Evolutionary conservation across 2,797 vertebrate species (phyloP).

Genomic region (Macrochelys suwanniensis): DNA sequence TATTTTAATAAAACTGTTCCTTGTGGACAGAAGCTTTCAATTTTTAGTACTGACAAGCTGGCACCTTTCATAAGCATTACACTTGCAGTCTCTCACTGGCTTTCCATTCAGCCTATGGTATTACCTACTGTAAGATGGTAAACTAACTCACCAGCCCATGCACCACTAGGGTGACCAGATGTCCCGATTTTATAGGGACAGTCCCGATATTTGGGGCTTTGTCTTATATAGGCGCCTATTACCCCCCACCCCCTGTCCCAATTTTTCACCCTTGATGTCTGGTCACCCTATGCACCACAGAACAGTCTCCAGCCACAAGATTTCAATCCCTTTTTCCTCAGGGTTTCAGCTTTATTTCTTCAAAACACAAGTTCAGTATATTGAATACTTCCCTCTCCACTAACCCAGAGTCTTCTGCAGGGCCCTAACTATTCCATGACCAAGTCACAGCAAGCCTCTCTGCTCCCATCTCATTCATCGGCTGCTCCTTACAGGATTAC

Average conservation of each 20-base stretch:
- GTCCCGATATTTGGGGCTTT: too few species aligned
- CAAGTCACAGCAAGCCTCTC: background rate
- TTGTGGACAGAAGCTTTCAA: background rate
- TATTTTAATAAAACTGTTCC: background rate
- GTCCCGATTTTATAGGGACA: too few species aligned
- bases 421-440: background rate
- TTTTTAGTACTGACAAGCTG: background rate
- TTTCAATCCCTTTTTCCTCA: background rate
- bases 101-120: background rate
- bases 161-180: background rate
- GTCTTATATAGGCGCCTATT: too few species aligned
- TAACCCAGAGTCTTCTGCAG: background rate
- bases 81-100: background rate
- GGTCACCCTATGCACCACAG: background rate
- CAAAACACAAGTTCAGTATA: background rate
- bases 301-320: background rate
- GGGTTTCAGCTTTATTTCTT: background rate
- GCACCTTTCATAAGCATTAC: background rate
- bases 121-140: background rate
- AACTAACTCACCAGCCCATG: background rate
- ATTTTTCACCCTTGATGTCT: too few species aligned
- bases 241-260: too few species aligned
- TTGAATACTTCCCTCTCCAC: background rate
- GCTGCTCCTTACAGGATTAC: background rate
- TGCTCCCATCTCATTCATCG: background rate